phyloP scores from a whole-genome alignment of 2,888 invertebrate genomes.

The Operophtera brumata region DNA sequence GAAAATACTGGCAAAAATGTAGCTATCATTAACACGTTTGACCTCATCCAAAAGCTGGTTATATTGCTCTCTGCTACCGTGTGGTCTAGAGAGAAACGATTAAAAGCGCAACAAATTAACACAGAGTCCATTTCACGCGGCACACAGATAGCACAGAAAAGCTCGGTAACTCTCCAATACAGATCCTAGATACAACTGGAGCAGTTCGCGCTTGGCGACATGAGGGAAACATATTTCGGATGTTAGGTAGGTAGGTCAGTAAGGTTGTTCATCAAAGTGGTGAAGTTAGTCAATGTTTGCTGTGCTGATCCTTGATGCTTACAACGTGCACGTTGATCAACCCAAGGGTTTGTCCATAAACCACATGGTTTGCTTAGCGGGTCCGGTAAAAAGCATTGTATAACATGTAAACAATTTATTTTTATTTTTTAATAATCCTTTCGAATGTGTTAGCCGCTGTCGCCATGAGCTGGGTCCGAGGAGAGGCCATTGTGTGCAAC shows the following conservation, averaged over 20 bases:
- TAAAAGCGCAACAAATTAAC: constrained; percentile 23
- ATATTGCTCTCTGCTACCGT: constrained; percentile 17
- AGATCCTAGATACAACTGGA: not conserved
- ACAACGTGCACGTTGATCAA: too few species aligned
- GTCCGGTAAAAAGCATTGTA: too few species aligned
- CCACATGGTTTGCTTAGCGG: too few species aligned
- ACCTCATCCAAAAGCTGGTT: constrained; percentile 31
- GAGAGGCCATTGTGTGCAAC: constrained; percentile 28
- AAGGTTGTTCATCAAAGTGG: too few species aligned
- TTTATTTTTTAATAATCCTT: too few species aligned
- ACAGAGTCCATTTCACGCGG: constrained; percentile 15
- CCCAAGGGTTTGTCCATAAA: too few species aligned
- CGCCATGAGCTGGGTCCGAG: not conserved
- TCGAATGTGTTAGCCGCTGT: not conserved
- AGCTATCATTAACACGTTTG: constrained; percentile 12
- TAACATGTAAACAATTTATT: too few species aligned
- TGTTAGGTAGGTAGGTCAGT: too few species aligned
- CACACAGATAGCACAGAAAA: constrained; percentile 2
- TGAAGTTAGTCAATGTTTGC: too few species aligned
- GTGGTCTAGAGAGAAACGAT: constrained; percentile 24
- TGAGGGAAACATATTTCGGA: too few species aligned
- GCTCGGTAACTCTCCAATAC: not conserved
- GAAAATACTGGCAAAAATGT: not conserved
- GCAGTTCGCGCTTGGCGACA: not conserved
- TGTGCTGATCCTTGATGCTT: too few species aligned